These are phyloP conservation scores for Indicator indicator DNA, from an alignment of 2,113 vertebrate genomes.

Conservation along the genomic window DNA sequence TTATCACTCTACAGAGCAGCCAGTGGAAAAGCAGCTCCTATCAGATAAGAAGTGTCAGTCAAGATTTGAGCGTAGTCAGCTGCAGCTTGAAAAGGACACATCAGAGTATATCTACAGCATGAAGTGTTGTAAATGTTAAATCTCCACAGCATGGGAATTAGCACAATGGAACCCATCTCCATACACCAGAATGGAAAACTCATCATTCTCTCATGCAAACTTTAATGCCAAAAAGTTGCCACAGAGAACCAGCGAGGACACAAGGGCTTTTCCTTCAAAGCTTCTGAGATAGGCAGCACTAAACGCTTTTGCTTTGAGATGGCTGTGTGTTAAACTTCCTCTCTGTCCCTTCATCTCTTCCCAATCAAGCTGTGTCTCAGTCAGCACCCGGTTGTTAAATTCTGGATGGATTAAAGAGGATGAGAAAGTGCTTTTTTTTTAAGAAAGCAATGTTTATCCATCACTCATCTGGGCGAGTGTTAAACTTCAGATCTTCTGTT, in stretches of 20 bases:
- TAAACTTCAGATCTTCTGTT: slow-evolving; percentile 27
- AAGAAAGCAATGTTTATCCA: slow-evolving; percentile 42
- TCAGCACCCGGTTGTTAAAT: slow-evolving; percentile 59
- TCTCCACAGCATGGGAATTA: slow-evolving; percentile 33
- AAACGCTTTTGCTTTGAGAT: slow-evolving; percentile 3
- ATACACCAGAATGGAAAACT: slow-evolving; percentile 56
- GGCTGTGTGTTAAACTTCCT: slow-evolving; percentile 36
- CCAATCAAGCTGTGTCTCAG: slow-evolving; percentile 40
- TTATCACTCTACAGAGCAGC: slow-evolving; percentile 70
- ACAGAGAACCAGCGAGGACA: slow-evolving; percentile 25
- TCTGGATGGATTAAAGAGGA: slow-evolving; percentile 61
- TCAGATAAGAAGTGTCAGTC: slow-evolving; percentile 75
- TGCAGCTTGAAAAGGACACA: slow-evolving; percentile 68
- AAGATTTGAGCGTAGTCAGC: slow-evolving; percentile 57
- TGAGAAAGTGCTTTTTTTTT: slow-evolving; percentile 31
- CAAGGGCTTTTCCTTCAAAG: slow-evolving; percentile 54
- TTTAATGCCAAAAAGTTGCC: slow-evolving; percentile 60
- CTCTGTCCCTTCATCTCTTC: slow-evolving; percentile 48
- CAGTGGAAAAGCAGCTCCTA: slow-evolving; percentile 24
- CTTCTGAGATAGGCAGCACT: slow-evolving; percentile 32
- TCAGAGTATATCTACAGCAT: slow-evolving; percentile 49
- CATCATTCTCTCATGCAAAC: slow-evolving; percentile 20
- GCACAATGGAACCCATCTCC: slow-evolving; percentile 68
- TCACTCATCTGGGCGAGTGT: slow-evolving; percentile 17
- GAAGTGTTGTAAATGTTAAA: slow-evolving; percentile 48